Conservation (phyloP, 1,140 invertebrate species). For the Lasioglossum baleicum region DNA sequence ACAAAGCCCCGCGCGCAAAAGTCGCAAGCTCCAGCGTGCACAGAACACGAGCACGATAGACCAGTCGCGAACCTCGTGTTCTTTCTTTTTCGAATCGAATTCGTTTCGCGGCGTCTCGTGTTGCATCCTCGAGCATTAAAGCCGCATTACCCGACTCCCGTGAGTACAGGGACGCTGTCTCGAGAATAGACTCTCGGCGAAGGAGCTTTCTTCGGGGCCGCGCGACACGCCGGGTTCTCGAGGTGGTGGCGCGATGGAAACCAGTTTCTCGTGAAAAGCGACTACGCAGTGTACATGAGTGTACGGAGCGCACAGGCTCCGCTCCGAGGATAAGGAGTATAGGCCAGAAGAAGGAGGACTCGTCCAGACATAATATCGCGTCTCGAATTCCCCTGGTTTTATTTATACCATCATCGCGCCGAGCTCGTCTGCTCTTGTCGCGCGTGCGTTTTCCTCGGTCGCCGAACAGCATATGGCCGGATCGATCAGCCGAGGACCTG, state of each 20-base stretch:
- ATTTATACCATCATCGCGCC: slow-evolving; percentile 43
- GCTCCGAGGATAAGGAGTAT: neutral
- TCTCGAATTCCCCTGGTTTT: slow-evolving; percentile 39
- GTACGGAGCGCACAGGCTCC: neutral
- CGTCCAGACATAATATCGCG: slow-evolving; percentile 35
- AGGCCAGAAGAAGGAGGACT: slow-evolving; percentile 28
- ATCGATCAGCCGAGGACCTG: slow-evolving; percentile 30
- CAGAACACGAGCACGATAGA: no score
- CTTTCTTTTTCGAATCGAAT: slow-evolving; percentile 31
- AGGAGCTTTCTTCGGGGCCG: slow-evolving; percentile 30
- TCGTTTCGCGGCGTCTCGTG: slow-evolving; percentile 35
- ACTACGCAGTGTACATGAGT: slow-evolving; percentile 28
- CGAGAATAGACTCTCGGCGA: slow-evolving; percentile 11
- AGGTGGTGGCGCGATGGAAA: slow-evolving; percentile 41
- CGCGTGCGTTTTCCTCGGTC: neutral
- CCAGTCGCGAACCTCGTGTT: neutral
- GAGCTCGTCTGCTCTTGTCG: neutral
- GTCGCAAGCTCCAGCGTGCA: no score
- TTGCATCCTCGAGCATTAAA: slow-evolving; percentile 45
- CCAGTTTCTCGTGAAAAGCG: slow-evolving; percentile 50
- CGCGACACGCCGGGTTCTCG: slow-evolving; percentile 3
- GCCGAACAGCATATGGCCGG: slow-evolving; percentile 22
- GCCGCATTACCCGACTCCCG: slow-evolving; percentile 45
- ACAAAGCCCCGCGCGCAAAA: neutral
- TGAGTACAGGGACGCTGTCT: slow-evolving; percentile 37